Evolutionary conservation across 2,113 vertebrate genomes (phyloP).

Genomic region (Nannobrachium achirus): DNA sequence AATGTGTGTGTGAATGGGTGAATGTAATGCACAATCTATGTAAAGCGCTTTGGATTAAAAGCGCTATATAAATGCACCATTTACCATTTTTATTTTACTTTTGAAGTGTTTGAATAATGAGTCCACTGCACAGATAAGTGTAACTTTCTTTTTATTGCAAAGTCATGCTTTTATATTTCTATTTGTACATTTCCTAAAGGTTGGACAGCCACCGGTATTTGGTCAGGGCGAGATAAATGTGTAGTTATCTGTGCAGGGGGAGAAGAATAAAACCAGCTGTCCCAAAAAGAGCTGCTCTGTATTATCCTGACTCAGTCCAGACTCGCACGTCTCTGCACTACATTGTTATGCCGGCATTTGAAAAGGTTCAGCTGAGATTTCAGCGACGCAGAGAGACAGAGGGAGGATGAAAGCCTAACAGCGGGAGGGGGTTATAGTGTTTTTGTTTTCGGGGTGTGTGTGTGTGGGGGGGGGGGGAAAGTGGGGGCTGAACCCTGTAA

Average conservation of each 20-base stretch:
- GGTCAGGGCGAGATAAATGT: slow-evolving; percentile 33
- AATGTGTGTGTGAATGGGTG: too few relatives aligned
- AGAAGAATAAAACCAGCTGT: slow-evolving; percentile 40
- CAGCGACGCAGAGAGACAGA: slow-evolving; percentile 53
- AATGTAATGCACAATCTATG: too few relatives aligned
- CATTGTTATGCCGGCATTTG: slow-evolving; percentile 42
- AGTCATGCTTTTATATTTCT: slow-evolving; percentile 44
- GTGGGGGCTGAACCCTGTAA: slow-evolving; percentile 58
- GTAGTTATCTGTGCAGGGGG: slow-evolving; percentile 45
- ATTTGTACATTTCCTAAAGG: slow-evolving; percentile 55
- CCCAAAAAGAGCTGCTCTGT: slow-evolving; percentile 7
- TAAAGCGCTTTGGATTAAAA: too few relatives aligned
- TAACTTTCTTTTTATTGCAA: slow-evolving; percentile 35
- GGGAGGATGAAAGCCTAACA: slow-evolving; percentile 53
- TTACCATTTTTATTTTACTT: too few relatives aligned
- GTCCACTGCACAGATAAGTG: slow-evolving; percentile 54
- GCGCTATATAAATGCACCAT: too few relatives aligned
- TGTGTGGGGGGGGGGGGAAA: too few relatives aligned
- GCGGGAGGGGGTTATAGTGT: slow-evolving; percentile 17
- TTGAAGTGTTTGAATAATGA: slow-evolving; percentile 48
- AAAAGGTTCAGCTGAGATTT: slow-evolving; percentile 63
- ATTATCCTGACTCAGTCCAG: slow-evolving; percentile 44
- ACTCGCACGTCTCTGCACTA: slow-evolving; percentile 20
- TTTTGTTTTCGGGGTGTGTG: neutral
- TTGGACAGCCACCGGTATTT: slow-evolving; percentile 44